Conservation (phyloP, 2,888 invertebrate genomes). For the Rhogogaster chlorosoma region DNA sequence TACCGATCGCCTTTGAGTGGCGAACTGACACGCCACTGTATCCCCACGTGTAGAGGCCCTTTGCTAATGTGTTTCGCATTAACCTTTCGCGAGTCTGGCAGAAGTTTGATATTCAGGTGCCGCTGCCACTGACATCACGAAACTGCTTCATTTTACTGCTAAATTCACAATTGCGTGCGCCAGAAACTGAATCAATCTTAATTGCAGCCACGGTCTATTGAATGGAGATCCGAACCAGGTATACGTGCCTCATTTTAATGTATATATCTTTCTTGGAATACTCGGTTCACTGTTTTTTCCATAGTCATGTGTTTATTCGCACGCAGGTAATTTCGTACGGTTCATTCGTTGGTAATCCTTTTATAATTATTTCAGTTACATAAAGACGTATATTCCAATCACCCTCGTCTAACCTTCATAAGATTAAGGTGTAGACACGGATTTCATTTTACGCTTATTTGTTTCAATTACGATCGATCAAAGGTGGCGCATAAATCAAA, state of each 20-base stretch:
- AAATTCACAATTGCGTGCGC: constrained; percentile 45
- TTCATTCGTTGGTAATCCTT: background rate
- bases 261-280: constrained; percentile 15
- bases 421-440: constrained; percentile 1
- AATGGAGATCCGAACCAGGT: background rate
- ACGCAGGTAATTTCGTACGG: constrained; percentile 7
- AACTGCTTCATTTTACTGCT: constrained; percentile 17
- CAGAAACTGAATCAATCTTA: constrained; percentile 38
- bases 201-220: constrained; percentile 22
- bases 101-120: background rate
- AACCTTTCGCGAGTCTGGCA: constrained; percentile 11
- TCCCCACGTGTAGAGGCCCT: background rate
- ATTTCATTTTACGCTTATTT: constrained; percentile 36
- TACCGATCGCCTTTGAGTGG: background rate
- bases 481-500: constrained; percentile 42
- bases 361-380: background rate
- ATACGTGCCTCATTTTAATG: background rate
- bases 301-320: constrained; percentile 10
- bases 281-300: background rate
- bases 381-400: background rate
- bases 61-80: constrained; percentile 40
- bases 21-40: constrained; percentile 15
- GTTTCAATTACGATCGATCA: constrained; percentile 47
- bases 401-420: background rate
- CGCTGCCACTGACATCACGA: constrained; percentile 23